Conservation (phyloP, 2,113 vertebrate species). For the Stegostoma tigrinum region DNA sequence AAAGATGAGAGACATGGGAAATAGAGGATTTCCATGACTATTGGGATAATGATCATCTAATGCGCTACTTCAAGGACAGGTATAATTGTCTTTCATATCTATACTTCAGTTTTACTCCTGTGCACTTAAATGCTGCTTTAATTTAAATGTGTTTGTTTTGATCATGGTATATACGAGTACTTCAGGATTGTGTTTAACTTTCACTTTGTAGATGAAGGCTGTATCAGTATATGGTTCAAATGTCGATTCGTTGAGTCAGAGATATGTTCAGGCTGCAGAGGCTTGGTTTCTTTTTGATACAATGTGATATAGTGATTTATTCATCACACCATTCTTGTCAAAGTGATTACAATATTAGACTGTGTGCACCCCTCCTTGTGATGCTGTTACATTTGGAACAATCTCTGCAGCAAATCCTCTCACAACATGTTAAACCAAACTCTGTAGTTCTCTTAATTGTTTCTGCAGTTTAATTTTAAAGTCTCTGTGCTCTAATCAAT, state of each 20-base stretch:
- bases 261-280: background rate
- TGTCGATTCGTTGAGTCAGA: background rate
- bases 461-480: background rate
- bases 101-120: background rate
- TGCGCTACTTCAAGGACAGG: background rate
- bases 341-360: background rate
- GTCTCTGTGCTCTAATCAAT: background rate
- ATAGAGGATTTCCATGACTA: background rate
- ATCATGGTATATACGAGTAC: background rate
- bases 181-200: background rate
- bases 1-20: background rate
- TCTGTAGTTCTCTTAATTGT: background rate
- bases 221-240: background rate
- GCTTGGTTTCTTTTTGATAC: background rate
- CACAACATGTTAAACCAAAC: background rate
- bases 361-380: background rate
- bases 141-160: background rate
- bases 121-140: background rate
- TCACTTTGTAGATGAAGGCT: background rate
- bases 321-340: background rate
- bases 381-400: background rate
- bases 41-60: background rate
- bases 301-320: background rate
- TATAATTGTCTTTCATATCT: constrained; percentile 6
- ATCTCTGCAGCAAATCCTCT: background rate